A percentile compares a stretch with the other conserved stretches of the same genome.
Evolutionary conservation across 2,888 invertebrate species (phyloP).

Genomic region (Pristionchus entomophagus): DNA sequence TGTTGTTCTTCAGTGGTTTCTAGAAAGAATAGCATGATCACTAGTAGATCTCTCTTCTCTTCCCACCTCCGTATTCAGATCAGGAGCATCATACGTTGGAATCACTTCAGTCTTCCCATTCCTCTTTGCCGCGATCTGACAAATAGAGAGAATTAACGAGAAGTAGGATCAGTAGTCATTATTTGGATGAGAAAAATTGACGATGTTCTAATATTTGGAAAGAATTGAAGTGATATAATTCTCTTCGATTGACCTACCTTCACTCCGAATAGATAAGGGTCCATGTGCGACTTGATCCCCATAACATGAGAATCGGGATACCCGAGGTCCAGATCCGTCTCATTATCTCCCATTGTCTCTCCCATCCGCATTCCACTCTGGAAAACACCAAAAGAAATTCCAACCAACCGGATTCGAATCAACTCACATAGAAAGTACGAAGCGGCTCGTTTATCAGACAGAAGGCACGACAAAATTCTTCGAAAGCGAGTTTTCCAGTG

Average conservation of each 20-base stretch:
- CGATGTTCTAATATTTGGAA: no score
- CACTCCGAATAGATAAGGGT: slow-evolving; percentile 75
- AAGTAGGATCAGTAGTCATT: no score
- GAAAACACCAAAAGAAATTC: neutral
- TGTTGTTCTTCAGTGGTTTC: slow-evolving; percentile 36
- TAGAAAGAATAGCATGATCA: neutral
- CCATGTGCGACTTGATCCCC: slow-evolving; percentile 72
- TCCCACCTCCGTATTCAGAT: slow-evolving; percentile 17
- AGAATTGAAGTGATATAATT: no score
- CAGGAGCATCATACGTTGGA: neutral
- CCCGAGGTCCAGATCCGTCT: slow-evolving; percentile 56
- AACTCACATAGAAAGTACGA: slow-evolving; percentile 71
- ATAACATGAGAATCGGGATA: slow-evolving; percentile 74
- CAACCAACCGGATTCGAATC: neutral
- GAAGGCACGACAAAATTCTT: slow-evolving; percentile 71
- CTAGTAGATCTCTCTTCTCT: neutral
- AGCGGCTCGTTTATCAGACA: slow-evolving; percentile 74
- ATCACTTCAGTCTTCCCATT: neutral
- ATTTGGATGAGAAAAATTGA: no score
- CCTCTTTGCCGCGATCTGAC: slow-evolving; percentile 17
- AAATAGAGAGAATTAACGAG: no score
- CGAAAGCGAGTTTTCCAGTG: slow-evolving; percentile 60
- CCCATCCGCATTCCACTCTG: slow-evolving; percentile 37
- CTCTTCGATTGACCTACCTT: slow-evolving; percentile 58
- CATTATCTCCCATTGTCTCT: neutral